Evolutionary conservation across 2,113 vertebrate genomes (phyloP).

Genomic region (Orycteropus afer): DNA sequence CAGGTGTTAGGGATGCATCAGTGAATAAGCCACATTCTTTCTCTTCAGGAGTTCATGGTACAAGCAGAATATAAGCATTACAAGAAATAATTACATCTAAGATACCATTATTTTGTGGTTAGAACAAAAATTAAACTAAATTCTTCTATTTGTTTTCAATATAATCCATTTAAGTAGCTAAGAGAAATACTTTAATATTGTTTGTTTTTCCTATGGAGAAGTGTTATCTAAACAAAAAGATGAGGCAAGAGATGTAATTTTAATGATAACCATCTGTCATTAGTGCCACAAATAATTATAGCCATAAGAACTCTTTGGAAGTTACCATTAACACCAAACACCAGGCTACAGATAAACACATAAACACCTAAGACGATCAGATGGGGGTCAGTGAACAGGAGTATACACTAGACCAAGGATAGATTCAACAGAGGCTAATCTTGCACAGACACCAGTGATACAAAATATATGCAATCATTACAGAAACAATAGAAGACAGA

Average conservation of each 20-base stretch:
- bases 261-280: neutral
- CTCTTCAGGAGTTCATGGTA: neutral
- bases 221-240: neutral
- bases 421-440: too few species aligned
- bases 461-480: too few species aligned
- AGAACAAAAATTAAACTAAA: conserved; percentile 25
- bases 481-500: too few species aligned
- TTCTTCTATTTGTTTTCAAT: conserved; percentile 22
- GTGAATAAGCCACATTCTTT: neutral
- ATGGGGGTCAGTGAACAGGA: too few species aligned
- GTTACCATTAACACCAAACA: too few species aligned
- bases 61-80: neutral
- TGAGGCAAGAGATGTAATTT: neutral
- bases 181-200: neutral
- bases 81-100: conserved; percentile 33
- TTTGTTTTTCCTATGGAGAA: neutral
- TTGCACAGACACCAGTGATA: too few species aligned
- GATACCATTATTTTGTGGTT: neutral
- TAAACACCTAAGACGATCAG: too few species aligned
- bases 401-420: too few species aligned
- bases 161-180: conserved; percentile 35
- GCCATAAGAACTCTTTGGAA: conserved; percentile 1
- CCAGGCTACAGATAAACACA: too few species aligned
- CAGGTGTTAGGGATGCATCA: neutral
- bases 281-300: neutral